A percentile compares a stretch with the other conserved stretches of the same genome.
Conservation (phyloP, 2,888 invertebrate genomes). For the Parascotia fuliginaria region DNA sequence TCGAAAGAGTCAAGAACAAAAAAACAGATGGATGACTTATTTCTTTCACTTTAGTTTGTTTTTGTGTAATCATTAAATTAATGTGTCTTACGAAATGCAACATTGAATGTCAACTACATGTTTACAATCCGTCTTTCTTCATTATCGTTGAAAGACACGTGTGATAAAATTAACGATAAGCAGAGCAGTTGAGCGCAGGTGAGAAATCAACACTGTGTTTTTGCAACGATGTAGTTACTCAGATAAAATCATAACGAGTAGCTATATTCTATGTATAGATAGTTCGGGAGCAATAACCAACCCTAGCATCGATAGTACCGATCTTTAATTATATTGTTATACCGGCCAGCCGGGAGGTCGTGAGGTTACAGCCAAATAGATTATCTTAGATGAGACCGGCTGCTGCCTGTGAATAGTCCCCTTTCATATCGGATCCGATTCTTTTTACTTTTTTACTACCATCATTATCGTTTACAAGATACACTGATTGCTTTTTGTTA, state of each 20-base stretch:
- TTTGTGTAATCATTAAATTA: too few species aligned
- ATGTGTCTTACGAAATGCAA: too few species aligned
- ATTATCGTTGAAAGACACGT: conserved; percentile 25
- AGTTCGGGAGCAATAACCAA: conserved; percentile 37
- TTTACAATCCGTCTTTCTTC: too few species aligned
- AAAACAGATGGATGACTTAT: too few species aligned
- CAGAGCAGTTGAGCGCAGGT: neutral
- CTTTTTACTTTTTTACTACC: conserved; percentile 57
- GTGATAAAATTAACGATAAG: neutral
- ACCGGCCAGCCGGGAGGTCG: conserved; percentile 75
- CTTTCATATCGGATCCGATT: conserved; percentile 72
- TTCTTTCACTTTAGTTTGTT: too few species aligned
- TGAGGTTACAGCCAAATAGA: conserved; percentile 84
- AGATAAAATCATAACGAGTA: neutral
- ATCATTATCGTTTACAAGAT: conserved; percentile 74
- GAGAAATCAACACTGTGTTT: neutral
- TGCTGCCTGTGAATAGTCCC: conserved; percentile 57
- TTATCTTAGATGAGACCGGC: conserved; percentile 64
- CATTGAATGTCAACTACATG: too few species aligned
- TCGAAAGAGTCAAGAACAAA: too few species aligned
- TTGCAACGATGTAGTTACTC: neutral
- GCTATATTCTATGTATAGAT: conserved; percentile 19
- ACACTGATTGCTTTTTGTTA: conserved; percentile 77
- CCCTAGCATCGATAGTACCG: conserved; percentile 52
- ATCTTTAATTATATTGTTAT: conserved; percentile 86